These are phyloP conservation scores for Sarotherodon lohbergeri DNA, from an alignment of 2,113 vertebrate species.

Conservation along the genomic window DNA sequence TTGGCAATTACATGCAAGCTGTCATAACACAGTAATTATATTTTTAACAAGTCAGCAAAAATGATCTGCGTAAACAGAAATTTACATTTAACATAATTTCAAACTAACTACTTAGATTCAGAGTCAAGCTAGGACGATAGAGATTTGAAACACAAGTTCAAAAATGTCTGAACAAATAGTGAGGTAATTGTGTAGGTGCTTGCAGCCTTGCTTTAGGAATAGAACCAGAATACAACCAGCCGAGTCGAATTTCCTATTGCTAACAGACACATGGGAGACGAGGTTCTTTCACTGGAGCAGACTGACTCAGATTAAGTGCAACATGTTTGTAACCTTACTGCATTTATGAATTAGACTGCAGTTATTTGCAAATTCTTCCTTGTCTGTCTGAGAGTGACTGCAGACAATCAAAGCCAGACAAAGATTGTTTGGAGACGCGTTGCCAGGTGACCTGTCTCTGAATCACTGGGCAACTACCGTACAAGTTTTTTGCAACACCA, in stretches of 20 bases:
- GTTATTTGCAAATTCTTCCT: background rate
- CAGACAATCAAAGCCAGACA: background rate
- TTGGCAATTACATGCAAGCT: background rate
- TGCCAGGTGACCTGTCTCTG: background rate
- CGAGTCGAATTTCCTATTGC: background rate
- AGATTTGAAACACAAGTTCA: background rate
- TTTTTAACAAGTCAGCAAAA: background rate
- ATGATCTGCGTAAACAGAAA: background rate
- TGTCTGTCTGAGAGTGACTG: background rate
- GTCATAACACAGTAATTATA: background rate
- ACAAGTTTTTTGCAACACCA: background rate
- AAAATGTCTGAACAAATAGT: accelerated
- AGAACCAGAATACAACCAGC: background rate
- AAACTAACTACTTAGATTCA: background rate
- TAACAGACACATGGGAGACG: background rate
- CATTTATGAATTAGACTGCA: background rate
- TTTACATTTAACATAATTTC: background rate
- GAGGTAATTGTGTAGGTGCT: background rate
- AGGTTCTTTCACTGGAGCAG: background rate
- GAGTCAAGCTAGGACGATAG: background rate
- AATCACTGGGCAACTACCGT: background rate
- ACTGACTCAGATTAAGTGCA: background rate
- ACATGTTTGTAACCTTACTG: background rate
- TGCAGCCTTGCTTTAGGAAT: background rate
- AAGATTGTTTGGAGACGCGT: background rate